These are phyloP conservation scores for Heliocidaris tuberculata DNA, from an alignment of 35 echinoderm and acorn worm species.

Conservation along the genomic window DNA sequence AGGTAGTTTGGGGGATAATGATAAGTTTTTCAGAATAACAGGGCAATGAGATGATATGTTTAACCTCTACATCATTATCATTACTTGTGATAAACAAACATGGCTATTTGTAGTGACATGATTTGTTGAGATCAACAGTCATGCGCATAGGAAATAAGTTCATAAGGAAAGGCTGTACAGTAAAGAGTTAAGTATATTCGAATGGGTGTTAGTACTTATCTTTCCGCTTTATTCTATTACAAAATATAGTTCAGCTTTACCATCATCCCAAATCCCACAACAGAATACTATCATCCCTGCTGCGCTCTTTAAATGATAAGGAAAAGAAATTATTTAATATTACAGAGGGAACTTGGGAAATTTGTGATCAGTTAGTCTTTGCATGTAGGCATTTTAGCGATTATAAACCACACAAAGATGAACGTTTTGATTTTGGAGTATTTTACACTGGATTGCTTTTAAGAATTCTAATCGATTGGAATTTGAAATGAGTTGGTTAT, in stretches of 20 bases:
- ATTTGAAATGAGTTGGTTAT: neutral
- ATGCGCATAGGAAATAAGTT: too few relatives aligned
- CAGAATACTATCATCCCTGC: neutral
- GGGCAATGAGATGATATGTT: neutral
- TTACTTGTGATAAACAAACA: neutral
- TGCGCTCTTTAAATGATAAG: neutral
- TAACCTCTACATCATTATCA: neutral
- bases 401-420: neutral
- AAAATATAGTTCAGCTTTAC: neutral
- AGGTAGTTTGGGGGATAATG: neutral
- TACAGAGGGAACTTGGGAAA: neutral
- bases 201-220: too few relatives aligned
- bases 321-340: neutral
- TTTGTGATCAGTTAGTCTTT: neutral
- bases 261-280: neutral
- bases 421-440: neutral
- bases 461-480: neutral
- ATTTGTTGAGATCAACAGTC: too few relatives aligned
- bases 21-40: neutral
- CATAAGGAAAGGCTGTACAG: too few relatives aligned
- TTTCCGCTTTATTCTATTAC: too few relatives aligned
- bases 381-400: neutral
- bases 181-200: too few relatives aligned
- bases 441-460: neutral
- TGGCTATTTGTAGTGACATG: neutral